Base-by-base conservation (phyloP, 2,113 vertebrate genomes). In the Sapayoa aenigma region DNA sequence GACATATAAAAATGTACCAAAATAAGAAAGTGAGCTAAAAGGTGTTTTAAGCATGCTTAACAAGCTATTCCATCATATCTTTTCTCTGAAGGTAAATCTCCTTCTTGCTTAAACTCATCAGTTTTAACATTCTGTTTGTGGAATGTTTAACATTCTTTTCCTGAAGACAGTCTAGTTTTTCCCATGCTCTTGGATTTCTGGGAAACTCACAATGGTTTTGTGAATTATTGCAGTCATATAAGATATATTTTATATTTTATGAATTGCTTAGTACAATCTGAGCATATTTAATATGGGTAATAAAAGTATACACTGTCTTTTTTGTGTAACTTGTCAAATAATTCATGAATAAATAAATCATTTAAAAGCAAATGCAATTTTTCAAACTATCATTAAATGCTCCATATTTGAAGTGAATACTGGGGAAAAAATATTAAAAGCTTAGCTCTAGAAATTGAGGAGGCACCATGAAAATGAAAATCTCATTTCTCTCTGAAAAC, bases 381-480 rank as follows among this genome's bases (percentile, higher is more conserved):
- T 94, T 95, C 4, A 11, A 90, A 69, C 55, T 89, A 83, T 91
- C 85, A 87, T 96, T 93, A 95, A 95, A 92, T 79, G 55, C 3
- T 84, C 82, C 85, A 81, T 96, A 91, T 94, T 92, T 90, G 79
- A 97, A 97, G 94, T 35, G 94, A 96, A 93, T 69, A 21, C 46
- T 60, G 27, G 8, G 37, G 77, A 83, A 87, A 83, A 87, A 77
- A 72, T 95, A 84, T 84, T 94, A 76, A 93, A 91, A 96, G 9
- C 35, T 80, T 79, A 87, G 65, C 37, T 93, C 46, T 80, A 71
- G 73, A 93, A 93, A 94, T 71, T 83, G 83, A 96, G 92, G 82
- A 90, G 50, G 22, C 14, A 49, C 37, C 50, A 75, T 50, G 71
- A 90, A 94, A 84, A 91, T 78, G 53, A 93, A 95, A 89, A 89